These are phyloP conservation scores for Tetranychus piercei DNA, from an alignment of 2,888 invertebrate genomes.

Conservation along the genomic window DNA sequence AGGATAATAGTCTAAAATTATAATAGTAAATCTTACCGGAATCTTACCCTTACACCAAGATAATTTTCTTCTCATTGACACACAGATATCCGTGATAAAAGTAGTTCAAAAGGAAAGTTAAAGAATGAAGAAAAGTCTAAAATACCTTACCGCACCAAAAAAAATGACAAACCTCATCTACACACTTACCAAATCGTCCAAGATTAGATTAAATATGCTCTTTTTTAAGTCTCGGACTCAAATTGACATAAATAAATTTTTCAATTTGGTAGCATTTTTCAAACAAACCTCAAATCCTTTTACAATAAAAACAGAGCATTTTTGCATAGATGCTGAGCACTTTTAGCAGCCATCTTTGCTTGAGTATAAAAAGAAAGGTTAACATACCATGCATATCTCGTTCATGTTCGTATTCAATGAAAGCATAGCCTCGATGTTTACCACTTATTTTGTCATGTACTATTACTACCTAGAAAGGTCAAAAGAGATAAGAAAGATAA, in stretches of 20 bases:
- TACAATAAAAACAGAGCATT: too few relatives aligned
- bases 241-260: too few relatives aligned
- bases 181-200: too few relatives aligned
- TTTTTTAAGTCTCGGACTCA: too few relatives aligned
- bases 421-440: conserved; percentile 95
- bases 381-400: conserved; percentile 98
- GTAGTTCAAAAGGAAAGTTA: not conserved
- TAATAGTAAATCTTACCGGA: not conserved
- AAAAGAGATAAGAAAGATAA: conserved; percentile 14
- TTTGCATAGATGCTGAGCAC: too few relatives aligned
- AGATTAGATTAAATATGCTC: too few relatives aligned
- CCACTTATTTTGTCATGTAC: conserved; percentile 64
- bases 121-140: not conserved
- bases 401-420: conserved; percentile 98
- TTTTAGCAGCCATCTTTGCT: too few relatives aligned
- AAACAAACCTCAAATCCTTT: too few relatives aligned
- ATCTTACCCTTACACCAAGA: not conserved
- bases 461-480: conserved; percentile 53
- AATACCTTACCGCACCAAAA: not conserved
- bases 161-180: not conserved
- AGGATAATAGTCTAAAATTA: not conserved
- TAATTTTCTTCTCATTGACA: not conserved
- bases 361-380: not conserved
- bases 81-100: not conserved
- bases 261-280: too few relatives aligned